Evolutionary conservation across 2,797 vertebrate genomes (phyloP), one percentile per base, ranked within the genome.

Genomic region (Carcharodon carcharias): DNA sequence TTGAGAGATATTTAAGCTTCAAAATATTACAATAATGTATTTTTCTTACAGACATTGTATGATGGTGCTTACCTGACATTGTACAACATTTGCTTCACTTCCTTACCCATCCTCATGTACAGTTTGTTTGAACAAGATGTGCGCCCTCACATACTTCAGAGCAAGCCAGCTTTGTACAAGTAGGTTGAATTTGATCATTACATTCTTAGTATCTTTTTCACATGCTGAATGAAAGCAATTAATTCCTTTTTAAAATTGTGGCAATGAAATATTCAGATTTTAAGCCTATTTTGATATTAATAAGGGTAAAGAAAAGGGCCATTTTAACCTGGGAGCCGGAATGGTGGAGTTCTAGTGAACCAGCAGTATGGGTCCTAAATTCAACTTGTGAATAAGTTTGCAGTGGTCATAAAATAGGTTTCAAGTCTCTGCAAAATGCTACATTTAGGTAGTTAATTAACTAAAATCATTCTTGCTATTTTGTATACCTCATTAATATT

Each of bases 11-110:
- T 18, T 69, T 50, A 95, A 71, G 45, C n/a, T 65, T 95, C 58
- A 91, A 1, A 50, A 50, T 61, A 45, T n/a, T 40, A 26, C 63
- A 26, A 67, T 23, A 45, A 93, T 93, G 14, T 91, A 45, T 45
- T 73, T 95, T 50, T 95, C 31, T 97, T 97, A 73, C 97, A 99
- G 99, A 99, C 99, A 2, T 98, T 99, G 80, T 99, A 99, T 97
- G 99, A 99, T 98, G 99, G 99, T 97, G 99, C 99, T 96, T 99
- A 99, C 97, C 98, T 99, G 98, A 99, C 99, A 97, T 98, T 99
- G 97, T 99, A 99, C 98, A 99, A 99, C 98, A 99, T 99, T 98
- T 99, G 99, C 98, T 99, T 99, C 98, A 99, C 99, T 97, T 99
- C 99, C 96, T 97, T 99, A 97, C 99, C 99, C 98, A 98, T 99